Evolutionary conservation across 2,113 vertebrate genomes (phyloP).

Genomic region (Echinops telfairi): DNA sequence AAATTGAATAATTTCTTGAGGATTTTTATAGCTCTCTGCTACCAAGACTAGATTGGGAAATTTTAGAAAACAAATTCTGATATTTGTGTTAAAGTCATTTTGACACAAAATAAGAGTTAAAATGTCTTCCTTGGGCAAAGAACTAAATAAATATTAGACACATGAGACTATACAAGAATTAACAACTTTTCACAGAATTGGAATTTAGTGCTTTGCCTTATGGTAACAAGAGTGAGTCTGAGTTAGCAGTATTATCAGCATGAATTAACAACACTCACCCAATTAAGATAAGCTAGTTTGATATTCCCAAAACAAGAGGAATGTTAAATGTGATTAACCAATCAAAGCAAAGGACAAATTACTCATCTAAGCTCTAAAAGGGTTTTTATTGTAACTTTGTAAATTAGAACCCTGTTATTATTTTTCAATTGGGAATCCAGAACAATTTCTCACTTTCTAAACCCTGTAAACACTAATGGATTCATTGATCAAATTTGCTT

Average conservation of each 20-base stretch:
- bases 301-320: neutral
- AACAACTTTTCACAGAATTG: neutral
- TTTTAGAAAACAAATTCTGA: slow-evolving; percentile 67
- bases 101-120: neutral
- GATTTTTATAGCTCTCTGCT: neutral
- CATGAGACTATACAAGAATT: neutral
- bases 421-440: neutral
- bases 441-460: neutral
- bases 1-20: too few species aligned
- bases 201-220: neutral
- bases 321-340: neutral
- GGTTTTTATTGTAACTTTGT: neutral
- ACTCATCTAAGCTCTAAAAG: neutral
- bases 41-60: slow-evolving; percentile 16
- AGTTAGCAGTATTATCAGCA: neutral
- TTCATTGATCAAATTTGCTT: neutral
- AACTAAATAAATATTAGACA: neutral
- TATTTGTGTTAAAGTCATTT: neutral
- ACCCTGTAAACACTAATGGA: neutral
- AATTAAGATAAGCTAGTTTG: neutral
- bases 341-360: neutral
- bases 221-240: neutral
- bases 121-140: neutral
- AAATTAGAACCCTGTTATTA: neutral
- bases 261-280: neutral